These are phyloP conservation scores for Sylvia borin DNA, from an alignment of 2,797 vertebrate species.

Conservation along the genomic window DNA sequence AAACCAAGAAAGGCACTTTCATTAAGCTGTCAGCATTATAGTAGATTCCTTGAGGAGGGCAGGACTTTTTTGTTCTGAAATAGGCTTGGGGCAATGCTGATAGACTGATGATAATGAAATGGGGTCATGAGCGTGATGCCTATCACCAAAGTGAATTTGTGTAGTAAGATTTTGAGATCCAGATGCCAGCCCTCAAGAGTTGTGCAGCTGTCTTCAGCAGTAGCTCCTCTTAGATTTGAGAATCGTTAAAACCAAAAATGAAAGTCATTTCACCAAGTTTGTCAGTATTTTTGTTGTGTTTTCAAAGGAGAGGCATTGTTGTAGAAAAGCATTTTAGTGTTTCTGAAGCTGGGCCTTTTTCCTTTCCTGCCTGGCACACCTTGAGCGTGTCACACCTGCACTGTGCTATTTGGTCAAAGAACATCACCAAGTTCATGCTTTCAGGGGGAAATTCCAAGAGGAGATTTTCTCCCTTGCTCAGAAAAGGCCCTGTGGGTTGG, in stretches of 20 bases:
- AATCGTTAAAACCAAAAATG: background rate
- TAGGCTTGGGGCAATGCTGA: slow-evolving; percentile 57
- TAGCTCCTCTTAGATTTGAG: background rate
- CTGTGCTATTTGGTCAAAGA: background rate
- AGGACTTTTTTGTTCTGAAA: slow-evolving; percentile 69
- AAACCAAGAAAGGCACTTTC: slow-evolving; percentile 65
- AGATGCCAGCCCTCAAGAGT: background rate
- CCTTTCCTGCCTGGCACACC: background rate
- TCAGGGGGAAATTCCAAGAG: background rate
- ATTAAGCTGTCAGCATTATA: slow-evolving; percentile 70
- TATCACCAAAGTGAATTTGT: slow-evolving; percentile 39
- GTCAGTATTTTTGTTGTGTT: background rate
- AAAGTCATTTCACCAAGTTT: background rate
- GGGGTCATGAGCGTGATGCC: slow-evolving; percentile 46
- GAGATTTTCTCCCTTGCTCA: background rate
- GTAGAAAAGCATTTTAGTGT: background rate
- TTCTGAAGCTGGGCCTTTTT: background rate
- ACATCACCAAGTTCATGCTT: background rate
- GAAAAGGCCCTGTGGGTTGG: background rate
- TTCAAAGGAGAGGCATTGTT: background rate
- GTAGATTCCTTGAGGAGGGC: slow-evolving; percentile 65
- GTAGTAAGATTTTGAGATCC: slow-evolving; percentile 16
- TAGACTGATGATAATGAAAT: slow-evolving; percentile 65
- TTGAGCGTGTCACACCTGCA: background rate
- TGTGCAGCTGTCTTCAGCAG: background rate